Base-by-base conservation (phyloP, 2,113 vertebrate genomes). In the Melanotaenia duboulayi region DNA sequence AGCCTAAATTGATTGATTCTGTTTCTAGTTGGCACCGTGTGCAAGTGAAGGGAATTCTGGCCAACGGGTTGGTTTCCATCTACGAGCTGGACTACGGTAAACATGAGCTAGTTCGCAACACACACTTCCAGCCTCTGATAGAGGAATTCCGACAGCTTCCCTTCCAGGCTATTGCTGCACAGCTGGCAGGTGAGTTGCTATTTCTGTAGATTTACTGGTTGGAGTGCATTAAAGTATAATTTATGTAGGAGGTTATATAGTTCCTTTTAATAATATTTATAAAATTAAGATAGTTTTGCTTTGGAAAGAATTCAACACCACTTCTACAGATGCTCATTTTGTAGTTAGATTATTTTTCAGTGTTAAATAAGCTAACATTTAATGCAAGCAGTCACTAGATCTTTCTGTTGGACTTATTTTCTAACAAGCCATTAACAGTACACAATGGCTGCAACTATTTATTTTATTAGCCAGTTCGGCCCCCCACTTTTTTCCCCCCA, bases 31-130 rank as follows among this genome's bases (percentile, higher is more conserved):
- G 97, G 97, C 91, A 97, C 74, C 95, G 97, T 14, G 95, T 98
- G 50, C 79, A 97, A 77, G 91, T 98, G 73, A 99, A 96, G 91
- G 95, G 94, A 46, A 82, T 96, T 77, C 90, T 97, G 54, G 82
- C 93, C 57, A 98, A 95, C 3, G 95, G 96, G 0, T 81, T 97
- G 82, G 93, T 96, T 16, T 97, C 96, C 0, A 94, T 97, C 2
- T 98, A 98, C 7, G 94, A 97, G 82, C 83, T 98, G 85, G 97
- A 99, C 86, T 95, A 97, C 0, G 97, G 97, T 35, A 96, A 95
- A 79, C 95, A 97, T 0, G 97, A 99, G 52, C 87, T 98, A 55
- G 91, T 99, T 62, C 94, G 74, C 71, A 69, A 84, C 25, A 83
- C 84, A 2, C 91, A 94, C 62, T 90, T 99, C 9, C 94, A 90